phyloP scores from a whole-genome alignment of 2,888 invertebrate genomes.

The Lymantria monacha region DNA sequence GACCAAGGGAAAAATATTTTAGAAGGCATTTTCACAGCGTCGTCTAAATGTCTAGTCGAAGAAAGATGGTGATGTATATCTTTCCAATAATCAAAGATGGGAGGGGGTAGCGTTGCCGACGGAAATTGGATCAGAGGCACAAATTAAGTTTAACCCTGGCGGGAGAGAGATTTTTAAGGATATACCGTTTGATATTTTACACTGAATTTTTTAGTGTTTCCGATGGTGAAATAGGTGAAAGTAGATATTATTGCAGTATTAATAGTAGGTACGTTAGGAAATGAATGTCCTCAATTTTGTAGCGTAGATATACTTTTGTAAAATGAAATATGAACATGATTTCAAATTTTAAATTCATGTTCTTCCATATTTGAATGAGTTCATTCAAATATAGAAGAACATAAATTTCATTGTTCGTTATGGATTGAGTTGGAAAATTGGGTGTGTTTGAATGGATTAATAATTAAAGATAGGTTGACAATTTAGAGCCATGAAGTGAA shows the following conservation, averaged over 20 bases:
- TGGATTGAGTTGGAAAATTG: no score
- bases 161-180: constrained; percentile 39
- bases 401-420: no score
- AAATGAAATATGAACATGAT: no score
- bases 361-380: no score
- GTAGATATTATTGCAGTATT: not conserved
- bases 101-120: constrained; percentile 30
- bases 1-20: constrained; percentile 30
- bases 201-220: not conserved
- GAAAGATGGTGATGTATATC: constrained; percentile 49
- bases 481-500: no score
- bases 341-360: no score
- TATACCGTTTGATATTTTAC: constrained; percentile 22
- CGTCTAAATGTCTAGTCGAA: constrained; percentile 26
- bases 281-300: no score
- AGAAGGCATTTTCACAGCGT: constrained; percentile 24
- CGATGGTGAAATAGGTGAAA: not conserved
- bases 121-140: constrained; percentile 62
- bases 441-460: no score
- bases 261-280: not conserved
- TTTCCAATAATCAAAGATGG: constrained; percentile 50
- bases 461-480: no score
- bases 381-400: no score
- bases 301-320: no score
- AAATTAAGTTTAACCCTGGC: constrained; percentile 58